Evolutionary conservation across 2,113 vertebrate genomes (phyloP), one percentile per base, ranked within the genome.

Genomic region (Heteronetta atricapilla): DNA sequence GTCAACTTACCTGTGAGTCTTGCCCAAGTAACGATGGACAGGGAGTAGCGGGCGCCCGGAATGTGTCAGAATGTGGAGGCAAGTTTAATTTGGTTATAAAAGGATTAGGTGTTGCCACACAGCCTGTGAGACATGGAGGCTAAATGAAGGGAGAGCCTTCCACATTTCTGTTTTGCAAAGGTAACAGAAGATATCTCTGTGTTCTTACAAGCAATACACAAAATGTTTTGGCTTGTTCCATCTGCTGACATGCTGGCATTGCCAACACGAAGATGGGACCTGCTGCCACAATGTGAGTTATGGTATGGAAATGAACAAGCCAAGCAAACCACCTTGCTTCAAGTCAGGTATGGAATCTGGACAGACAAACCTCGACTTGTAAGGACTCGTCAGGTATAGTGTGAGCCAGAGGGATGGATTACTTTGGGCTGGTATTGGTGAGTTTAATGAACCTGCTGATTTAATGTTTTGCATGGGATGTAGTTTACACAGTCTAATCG

Each of bases 1-100:
- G 99, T 8, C 99, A 99, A 59, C 98, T 99, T 72, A 98, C 98
- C 96, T 99, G 99, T 81, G 98, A 99, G 21, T 99, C 99, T 1
- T 99, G 99, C 95, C 99, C 99, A 72, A 98, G 98, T 90, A 98
- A 98, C 0, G 98, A 99, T 34, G 98, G 98, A 76, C 98, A 98
- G 56, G 98, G 99, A 63, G 93, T 98, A 4, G 80, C 97, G 0
- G 99, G 99, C 1, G 99, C 99, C 89, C 98, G 97, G 85, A 99
- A 99, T 4, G 97, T 99, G 25, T 99, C 99, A 0, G 98, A 99
- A 67, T 99, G 99, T 91, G 99, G 99, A 99, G 99, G 99, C 98
- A 85, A 98, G 98, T 98, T 34, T 9, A 26, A 64, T 75, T 42
- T 78, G 44, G 3, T 70, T 72, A 3, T 36, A 22, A 44, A 63